phyloP scores from a whole-genome alignment of 1,140 invertebrate genomes.

The Chelonus insularis region DNA sequence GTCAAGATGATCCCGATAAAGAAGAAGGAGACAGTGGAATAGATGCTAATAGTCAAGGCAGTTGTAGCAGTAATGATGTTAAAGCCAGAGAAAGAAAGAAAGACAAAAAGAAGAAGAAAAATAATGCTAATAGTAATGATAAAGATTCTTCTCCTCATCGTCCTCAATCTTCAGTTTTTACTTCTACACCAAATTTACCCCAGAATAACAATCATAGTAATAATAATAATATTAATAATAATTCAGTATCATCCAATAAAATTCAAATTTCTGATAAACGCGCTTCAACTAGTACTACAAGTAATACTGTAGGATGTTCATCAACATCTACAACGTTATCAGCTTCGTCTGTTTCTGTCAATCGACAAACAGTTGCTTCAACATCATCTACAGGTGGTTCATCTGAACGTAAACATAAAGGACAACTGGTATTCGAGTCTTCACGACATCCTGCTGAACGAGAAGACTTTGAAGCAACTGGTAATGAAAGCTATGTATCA shows the following conservation, averaged over 20 bases:
- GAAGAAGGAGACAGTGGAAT: slow-evolving; percentile 87
- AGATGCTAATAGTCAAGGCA: slow-evolving; percentile 82
- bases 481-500: slow-evolving; percentile 64
- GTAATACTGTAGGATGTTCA: slow-evolving; percentile 25
- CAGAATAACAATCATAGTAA: slow-evolving; percentile 38
- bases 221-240: no score
- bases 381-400: slow-evolving; percentile 35
- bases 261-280: slow-evolving; percentile 37
- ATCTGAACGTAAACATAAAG: slow-evolving; percentile 56
- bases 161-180: slow-evolving; percentile 14
- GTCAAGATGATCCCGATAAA: slow-evolving; percentile 62
- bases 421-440: slow-evolving; percentile 63
- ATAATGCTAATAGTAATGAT: slow-evolving; percentile 40
- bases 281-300: slow-evolving; percentile 30
- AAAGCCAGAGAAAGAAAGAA: slow-evolving; percentile 68
- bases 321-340: slow-evolving; percentile 31
- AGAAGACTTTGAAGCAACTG: slow-evolving; percentile 71
- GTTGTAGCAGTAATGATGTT: slow-evolving; percentile 78
- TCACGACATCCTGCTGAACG: slow-evolving; percentile 68
- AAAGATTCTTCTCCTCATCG: slow-evolving; percentile 51
- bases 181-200: slow-evolving; percentile 32
- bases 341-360: slow-evolving; percentile 23
- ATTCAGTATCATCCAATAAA: no score
- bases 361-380: slow-evolving; percentile 19
- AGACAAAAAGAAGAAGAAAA: slow-evolving; percentile 81